Base-by-base conservation (phyloP, 2,797 vertebrate species). In the Bufotes viridis region DNA sequence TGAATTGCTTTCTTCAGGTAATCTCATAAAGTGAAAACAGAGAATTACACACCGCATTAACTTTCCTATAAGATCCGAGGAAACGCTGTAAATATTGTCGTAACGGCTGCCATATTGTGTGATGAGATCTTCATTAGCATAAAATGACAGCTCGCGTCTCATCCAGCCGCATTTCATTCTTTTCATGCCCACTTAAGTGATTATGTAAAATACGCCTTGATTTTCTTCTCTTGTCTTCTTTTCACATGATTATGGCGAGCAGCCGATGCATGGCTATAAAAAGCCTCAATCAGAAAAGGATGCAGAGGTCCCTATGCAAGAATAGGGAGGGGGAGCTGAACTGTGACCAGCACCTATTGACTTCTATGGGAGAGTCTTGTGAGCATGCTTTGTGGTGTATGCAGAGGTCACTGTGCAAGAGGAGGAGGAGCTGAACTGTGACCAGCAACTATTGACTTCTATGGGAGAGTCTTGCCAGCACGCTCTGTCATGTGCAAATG, bases 1-100 rank as follows among this genome's bases (percentile, higher is more conserved):
- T 24, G 78, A 87, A 87, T 81, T 24, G 63, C 12, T 87, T 78
- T 86, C 58, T 60, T 53, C 78, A 87, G 65, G 67, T 80, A 80
- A 81, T 78, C 53, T 87, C 29, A 26, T 81, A 87, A 86, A 87
- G 18, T 24, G n/a, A 72, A 75, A 82, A 87, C 57, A 67, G 29
- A 76, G 81, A 75, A 65, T 82, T 72, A 82, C 49, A 74, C 78
- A 81, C 7, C n/a, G 53, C 78, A 87, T 80, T 61, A 87, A 70
- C 85, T 42, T 22, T n/a, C 78, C 78, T 49, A 15, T 26, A 60
- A 12, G 29, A 51, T 29, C 78, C 60, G 5, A 86, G 34, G 49
- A 58, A n/a, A 55, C 51, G 26, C 75, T 69, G 84, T 79, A 79
- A 86, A 86, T 86, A 79, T 69, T 78, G 49, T 34, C 18, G 24